Conservation (phyloP, 35 echinoderm and acorn worm genomes). For the Lytechinus variegatus region DNA sequence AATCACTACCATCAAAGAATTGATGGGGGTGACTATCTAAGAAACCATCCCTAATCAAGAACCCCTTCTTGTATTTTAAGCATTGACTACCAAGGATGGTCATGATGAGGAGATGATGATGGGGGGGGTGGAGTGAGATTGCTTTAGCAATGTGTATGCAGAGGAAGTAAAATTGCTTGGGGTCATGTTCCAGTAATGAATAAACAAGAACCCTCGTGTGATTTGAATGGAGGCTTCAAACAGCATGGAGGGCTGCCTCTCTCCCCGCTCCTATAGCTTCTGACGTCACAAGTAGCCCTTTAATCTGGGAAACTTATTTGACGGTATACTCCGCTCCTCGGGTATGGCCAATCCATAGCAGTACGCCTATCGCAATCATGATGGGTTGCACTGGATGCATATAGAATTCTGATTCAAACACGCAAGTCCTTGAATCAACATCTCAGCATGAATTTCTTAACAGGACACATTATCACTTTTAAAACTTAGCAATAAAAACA, state of each 20-base stretch:
- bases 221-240: not conserved
- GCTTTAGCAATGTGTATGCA: not conserved
- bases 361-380: not conserved
- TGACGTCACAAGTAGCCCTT: conserved; percentile 9
- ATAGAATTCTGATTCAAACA: not conserved
- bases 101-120: not conserved
- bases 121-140: not conserved
- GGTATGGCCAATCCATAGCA: not conserved
- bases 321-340: not conserved
- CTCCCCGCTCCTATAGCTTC: not conserved
- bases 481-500: too few species aligned
- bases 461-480: too few species aligned
- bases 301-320: conserved; percentile 12
- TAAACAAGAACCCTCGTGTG: conserved; percentile 37
- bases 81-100: not conserved
- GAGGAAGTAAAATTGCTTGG: not conserved
- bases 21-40: too few species aligned
- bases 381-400: not conserved
- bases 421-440: not conserved
- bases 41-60: too few species aligned
- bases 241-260: not conserved
- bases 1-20: too few species aligned
- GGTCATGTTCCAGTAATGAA: conserved; percentile 43
- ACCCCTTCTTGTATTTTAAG: too few species aligned
- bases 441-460: not conserved